These are phyloP conservation scores for Herpetotheres cachinnans DNA, from an alignment of 2,113 vertebrate genomes.

Conservation along the genomic window DNA sequence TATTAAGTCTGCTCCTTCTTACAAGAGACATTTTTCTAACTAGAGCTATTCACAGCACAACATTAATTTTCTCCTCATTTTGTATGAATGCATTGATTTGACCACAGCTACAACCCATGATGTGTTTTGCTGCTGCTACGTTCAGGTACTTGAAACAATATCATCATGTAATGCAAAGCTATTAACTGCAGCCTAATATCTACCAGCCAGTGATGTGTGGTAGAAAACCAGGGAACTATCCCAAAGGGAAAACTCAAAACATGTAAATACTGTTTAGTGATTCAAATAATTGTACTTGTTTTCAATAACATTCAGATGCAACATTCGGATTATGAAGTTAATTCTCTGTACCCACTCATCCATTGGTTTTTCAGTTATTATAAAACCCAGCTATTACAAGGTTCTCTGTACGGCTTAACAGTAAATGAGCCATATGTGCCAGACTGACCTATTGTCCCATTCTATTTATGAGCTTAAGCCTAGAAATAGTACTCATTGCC, in stretches of 20 bases:
- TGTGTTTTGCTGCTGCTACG: not conserved
- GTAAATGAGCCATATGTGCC: slow-evolving; percentile 6
- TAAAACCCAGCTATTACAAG: not conserved
- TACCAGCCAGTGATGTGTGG: not conserved
- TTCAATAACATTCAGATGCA: slow-evolving; percentile 6
- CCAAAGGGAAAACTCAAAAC: not conserved
- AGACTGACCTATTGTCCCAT: not conserved
- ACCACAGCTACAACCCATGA: not conserved
- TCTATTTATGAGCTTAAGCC: not conserved
- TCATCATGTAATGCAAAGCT: not conserved
- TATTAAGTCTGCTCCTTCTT: not conserved
- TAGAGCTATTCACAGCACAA: not conserved
- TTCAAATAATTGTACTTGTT: slow-evolving; percentile 35
- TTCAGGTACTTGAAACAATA: not conserved
- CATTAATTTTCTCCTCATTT: slow-evolving; percentile 34
- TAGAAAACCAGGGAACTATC: not conserved
- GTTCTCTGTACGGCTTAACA: not conserved
- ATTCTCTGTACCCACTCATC: not conserved
- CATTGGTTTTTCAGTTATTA: not conserved
- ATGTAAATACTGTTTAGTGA: slow-evolving; percentile 17
- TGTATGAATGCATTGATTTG: not conserved
- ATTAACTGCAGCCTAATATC: not conserved
- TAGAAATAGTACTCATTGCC: not conserved
- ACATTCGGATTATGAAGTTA: slow-evolving; percentile 5
- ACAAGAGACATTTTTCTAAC: not conserved